Evolutionary conservation across 2,113 vertebrate species (phyloP).

Genomic region (Rhadina sibilatrix): DNA sequence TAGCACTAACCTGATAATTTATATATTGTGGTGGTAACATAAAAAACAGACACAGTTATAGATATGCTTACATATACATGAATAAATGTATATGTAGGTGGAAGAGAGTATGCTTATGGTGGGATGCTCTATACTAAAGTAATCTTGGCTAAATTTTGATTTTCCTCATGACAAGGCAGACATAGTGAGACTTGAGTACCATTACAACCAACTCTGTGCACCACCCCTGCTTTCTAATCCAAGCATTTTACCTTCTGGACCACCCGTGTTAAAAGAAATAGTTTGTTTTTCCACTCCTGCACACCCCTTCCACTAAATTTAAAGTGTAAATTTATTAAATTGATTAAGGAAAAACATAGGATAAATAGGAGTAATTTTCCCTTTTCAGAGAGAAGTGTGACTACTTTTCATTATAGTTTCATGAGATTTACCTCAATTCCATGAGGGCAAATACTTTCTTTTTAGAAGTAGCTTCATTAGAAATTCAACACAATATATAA

Average conservation of each 20-base stretch:
- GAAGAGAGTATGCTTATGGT: neutral
- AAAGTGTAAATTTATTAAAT: neutral
- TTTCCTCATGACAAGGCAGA: neutral
- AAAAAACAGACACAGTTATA: neutral
- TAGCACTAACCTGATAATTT: neutral
- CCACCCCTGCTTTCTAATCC: neutral
- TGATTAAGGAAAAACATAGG: neutral
- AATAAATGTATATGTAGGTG: neutral
- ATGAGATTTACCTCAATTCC: constrained; percentile 53
- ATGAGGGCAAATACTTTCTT: constrained; percentile 51
- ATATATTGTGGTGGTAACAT: neutral
- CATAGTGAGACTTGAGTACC: neutral
- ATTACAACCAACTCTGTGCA: neutral
- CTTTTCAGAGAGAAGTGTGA: neutral
- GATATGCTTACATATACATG: neutral
- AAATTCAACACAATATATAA: constrained; percentile 42
- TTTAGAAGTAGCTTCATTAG: constrained; percentile 45
- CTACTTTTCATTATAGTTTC: constrained; percentile 54
- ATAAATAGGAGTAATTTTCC: constrained; percentile 20
- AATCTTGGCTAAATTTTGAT: neutral
- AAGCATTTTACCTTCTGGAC: neutral
- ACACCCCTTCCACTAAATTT: neutral
- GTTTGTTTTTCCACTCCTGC: neutral
- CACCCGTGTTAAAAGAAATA: neutral
- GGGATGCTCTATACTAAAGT: neutral